Evolutionary conservation across 2,113 vertebrate species (phyloP).

Genomic region (Miniopterus natalensis): DNA sequence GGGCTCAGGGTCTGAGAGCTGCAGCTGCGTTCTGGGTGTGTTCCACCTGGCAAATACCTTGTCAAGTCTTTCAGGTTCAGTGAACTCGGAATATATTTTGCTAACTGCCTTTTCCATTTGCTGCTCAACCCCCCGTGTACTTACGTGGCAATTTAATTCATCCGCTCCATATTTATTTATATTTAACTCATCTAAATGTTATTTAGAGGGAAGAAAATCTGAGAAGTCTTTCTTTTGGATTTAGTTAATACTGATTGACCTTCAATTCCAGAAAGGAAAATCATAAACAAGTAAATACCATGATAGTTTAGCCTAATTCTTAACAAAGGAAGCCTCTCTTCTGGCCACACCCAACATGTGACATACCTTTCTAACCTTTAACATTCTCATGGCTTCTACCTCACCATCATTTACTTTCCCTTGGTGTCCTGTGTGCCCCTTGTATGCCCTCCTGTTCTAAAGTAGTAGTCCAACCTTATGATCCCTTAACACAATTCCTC

Average conservation of each 20-base stretch:
- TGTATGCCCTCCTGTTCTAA: background rate
- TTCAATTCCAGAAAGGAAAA: conserved; percentile 24
- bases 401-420: background rate
- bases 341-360: background rate
- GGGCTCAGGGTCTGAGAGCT: background rate
- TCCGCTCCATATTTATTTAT: conserved; percentile 68
- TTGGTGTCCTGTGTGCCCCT: background rate
- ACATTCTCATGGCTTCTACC: background rate
- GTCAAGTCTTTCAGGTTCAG: conserved; percentile 1
- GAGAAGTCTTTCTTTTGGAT: conserved; percentile 37
- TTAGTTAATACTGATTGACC: conserved; percentile 30
- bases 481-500: background rate
- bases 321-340: background rate
- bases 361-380: background rate
- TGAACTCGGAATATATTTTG: conserved; percentile 15
- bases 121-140: background rate
- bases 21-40: background rate
- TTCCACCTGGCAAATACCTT: background rate
- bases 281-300: background rate
- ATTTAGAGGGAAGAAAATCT: conserved; percentile 50
- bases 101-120: conserved; percentile 52
- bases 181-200: conserved; percentile 67
- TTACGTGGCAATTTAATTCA: conserved; percentile 45
- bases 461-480: background rate
- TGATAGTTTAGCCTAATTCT: background rate